Base-by-base conservation (phyloP, 30 jellyfish, hydroid and myxozoan species). In the Mastigias papua region DNA sequence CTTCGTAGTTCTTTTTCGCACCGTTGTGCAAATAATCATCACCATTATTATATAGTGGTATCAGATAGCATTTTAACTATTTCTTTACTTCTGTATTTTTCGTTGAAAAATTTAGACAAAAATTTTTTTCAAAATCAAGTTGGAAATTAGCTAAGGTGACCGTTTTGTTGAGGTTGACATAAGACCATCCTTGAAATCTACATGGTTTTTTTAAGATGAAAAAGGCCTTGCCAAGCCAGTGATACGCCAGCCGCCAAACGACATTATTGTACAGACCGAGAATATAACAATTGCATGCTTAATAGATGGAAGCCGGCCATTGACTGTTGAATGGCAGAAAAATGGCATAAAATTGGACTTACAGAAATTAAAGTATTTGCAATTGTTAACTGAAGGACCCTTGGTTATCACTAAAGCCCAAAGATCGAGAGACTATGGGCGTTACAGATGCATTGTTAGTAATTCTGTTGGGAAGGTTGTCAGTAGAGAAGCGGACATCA, bases 381-480 rank as follows among this genome's bases (percentile, higher is more conserved):
- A 80, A 68, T 73, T 35, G 61, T 82, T 96, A 29, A 78, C 93
- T 2, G 99, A 96, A 51, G 99, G 99, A 23, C 93, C 99, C 0
- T 73, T 96, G 31, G 69, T 77, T 16, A 73, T 96, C 22, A 62
- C 49, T 33, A 68, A 74, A 48, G 96, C 97, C 21, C 62, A 70
- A 26, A 76, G 90, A 69, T 68, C 79, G 65, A 78, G 97, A 76
- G 99, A 96, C 83, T 93, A 96, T 71, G 99, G 99, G 7, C 82
- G 75, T 2, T 96, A 91, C 71, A 89, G 98, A 33, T 96, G 99
- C 70, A 69, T 86, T 30, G 98, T 88, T 51, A 63, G 95, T 10
- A 96, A 96, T 85, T 70, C 94, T 30, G 93, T 84, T 67, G 99
- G 99, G 23, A 85, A 81, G 17, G 95, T 96, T 25, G 42, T 87